Conservation (phyloP, 1,140 invertebrate species). For the Pseudomyrmex cubaensis region DNA sequence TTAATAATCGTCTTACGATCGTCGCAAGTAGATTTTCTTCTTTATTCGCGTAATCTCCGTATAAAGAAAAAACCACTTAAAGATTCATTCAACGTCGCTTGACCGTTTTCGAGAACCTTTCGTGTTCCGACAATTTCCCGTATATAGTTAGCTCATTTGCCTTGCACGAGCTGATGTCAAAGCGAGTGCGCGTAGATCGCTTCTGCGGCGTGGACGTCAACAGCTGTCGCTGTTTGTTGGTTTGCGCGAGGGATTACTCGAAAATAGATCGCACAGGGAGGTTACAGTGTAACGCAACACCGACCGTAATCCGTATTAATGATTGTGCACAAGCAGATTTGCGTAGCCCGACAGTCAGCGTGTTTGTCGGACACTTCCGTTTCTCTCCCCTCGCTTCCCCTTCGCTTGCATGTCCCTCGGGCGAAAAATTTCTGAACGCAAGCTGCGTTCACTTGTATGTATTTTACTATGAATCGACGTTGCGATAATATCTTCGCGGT, state of each 20-base stretch:
- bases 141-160: conserved; percentile 64
- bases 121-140: neutral
- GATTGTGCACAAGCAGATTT: conserved; percentile 68
- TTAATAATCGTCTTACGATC: conserved; percentile 1
- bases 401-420: neutral
- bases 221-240: conserved; percentile 83
- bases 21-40: neutral
- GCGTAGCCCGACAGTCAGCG: neutral
- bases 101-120: neutral
- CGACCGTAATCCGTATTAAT: conserved; percentile 81
- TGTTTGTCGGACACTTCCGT: conserved; percentile 15
- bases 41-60: neutral
- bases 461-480: neutral
- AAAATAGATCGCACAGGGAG: conserved; percentile 80
- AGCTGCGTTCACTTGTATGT: neutral
- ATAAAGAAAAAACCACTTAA: neutral
- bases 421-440: neutral
- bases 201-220: conserved; percentile 48
- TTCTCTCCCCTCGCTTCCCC: neutral
- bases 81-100: neutral
- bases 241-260: conserved; percentile 82
- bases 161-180: conserved; percentile 63
- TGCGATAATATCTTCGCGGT: neutral
- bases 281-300: conserved; percentile 77
- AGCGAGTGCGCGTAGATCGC: conserved; percentile 68